Evolutionary conservation across 2,797 vertebrate genomes (phyloP).

Genomic region (Squalus acanthias): DNA sequence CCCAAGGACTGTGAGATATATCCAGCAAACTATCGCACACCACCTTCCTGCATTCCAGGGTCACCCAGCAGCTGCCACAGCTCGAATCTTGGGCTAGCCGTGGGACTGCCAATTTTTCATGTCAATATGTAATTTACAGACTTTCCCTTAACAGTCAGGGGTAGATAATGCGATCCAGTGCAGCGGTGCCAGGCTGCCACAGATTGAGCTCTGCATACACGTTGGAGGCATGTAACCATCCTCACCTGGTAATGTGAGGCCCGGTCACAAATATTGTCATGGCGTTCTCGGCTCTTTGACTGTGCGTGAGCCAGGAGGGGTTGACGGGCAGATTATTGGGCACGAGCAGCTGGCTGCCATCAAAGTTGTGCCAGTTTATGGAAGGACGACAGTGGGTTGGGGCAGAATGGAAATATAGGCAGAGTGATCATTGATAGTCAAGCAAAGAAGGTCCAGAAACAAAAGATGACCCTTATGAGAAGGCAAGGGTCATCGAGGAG

Average conservation of each 20-base stretch:
- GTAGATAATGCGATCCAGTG: background rate
- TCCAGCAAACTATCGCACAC: background rate
- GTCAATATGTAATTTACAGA: background rate
- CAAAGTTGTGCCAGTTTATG: background rate
- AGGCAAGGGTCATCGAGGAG: background rate
- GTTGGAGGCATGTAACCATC: background rate
- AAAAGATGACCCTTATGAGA: background rate
- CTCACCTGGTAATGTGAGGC: background rate
- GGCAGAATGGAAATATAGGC: background rate
- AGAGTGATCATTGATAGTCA: background rate
- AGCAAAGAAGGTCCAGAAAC: background rate
- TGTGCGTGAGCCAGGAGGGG: background rate
- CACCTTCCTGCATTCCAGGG: background rate
- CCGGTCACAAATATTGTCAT: background rate
- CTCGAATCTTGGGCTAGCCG: background rate
- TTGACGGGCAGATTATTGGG: background rate
- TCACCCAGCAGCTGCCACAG: background rate
- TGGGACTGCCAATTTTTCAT: background rate
- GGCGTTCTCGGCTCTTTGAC: background rate
- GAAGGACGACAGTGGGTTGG: background rate
- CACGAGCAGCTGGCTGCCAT: no score
- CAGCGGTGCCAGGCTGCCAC: background rate
- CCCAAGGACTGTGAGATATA: background rate
- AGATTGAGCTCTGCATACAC: background rate
- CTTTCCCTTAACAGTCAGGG: background rate